Conservation (phyloP, 2,797 vertebrate genomes). For the Discoglossus pictus region DNA sequence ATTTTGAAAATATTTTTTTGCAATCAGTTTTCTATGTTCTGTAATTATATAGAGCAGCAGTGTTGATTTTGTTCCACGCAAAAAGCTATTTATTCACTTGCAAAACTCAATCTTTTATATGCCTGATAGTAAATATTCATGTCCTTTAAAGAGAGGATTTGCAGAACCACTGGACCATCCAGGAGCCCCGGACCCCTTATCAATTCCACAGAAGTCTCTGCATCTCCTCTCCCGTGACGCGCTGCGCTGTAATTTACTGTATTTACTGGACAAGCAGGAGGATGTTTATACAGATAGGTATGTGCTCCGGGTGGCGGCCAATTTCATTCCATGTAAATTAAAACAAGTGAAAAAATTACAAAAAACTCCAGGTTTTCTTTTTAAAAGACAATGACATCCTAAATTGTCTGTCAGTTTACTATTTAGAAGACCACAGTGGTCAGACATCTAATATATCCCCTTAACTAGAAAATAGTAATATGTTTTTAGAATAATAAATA, state of each 20-base stretch:
- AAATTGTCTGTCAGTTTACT: too few relatives aligned
- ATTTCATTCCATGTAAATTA: background rate
- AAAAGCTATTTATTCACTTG: too few relatives aligned
- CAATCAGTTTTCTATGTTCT: too few relatives aligned
- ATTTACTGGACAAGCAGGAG: background rate
- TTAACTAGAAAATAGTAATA: background rate
- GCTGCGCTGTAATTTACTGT: background rate
- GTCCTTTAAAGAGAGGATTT: too few relatives aligned
- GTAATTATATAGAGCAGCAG: too few relatives aligned
- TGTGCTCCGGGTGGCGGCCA: background rate
- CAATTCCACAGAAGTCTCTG: background rate
- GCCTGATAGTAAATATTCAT: too few relatives aligned
- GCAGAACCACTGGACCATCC: background rate
- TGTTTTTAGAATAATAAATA: too few relatives aligned
- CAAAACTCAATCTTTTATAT: too few relatives aligned
- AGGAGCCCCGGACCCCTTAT: background rate
- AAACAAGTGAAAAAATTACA: background rate
- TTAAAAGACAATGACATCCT: too few relatives aligned
- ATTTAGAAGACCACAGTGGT: background rate
- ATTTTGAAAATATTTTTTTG: too few relatives aligned
- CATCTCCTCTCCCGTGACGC: background rate
- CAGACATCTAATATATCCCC: background rate
- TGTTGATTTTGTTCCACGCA: too few relatives aligned
- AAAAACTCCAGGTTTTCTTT: too few relatives aligned
- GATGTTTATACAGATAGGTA: conserved; percentile 9